Evolutionary conservation across 2,888 invertebrate species (phyloP), one percentile per base, ranked within the genome.

Genomic region (Tipula vernalis): DNA sequence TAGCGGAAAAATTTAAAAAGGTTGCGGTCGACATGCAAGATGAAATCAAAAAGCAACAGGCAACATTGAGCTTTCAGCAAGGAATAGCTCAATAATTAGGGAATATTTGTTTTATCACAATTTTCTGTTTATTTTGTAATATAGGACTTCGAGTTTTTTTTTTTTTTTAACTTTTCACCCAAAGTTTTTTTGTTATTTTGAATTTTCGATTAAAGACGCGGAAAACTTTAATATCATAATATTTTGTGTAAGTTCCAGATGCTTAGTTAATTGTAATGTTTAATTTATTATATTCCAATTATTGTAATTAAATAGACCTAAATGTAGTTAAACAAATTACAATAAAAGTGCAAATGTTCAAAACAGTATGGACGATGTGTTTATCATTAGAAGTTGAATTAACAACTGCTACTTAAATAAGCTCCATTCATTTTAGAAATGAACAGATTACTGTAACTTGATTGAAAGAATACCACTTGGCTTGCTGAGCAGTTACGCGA

Each of bases 1-100:
- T 96, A 89, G 95, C 96, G 0, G 94, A 96, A 87, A 93, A 94
- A 88, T 98, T 94, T 90, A 96, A 95, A 90, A 92, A 94, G 88
- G 92, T 94, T 88, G 96, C 97, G 0, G 89, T 94, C 83, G 95
- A 95, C 86, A 92, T 97, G 90, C 94, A 96, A 89, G 94, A 94
- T 18, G 95, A 96, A 88, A 89, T 94, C 86, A 92, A 93, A 89
- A 89, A 94, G 90, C 88, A 93, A 91, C 91, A 93, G 91, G 89
- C 90, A 88, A 89, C 91, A 84, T 89, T 89, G 91, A 85, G 92
- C 87, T 94, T 94, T 89, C 94, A 94, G 89, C 94, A 94, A 90
- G 94, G 94, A 1, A 88, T 91, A 2, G 89, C 87, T 12, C 57
- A 87, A 18, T 87, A 83, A 42, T 86, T 39, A 41, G 36, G 13